Base-by-base conservation (phyloP, 2,888 invertebrate species). In the Polydrusus pterygomalis region DNA sequence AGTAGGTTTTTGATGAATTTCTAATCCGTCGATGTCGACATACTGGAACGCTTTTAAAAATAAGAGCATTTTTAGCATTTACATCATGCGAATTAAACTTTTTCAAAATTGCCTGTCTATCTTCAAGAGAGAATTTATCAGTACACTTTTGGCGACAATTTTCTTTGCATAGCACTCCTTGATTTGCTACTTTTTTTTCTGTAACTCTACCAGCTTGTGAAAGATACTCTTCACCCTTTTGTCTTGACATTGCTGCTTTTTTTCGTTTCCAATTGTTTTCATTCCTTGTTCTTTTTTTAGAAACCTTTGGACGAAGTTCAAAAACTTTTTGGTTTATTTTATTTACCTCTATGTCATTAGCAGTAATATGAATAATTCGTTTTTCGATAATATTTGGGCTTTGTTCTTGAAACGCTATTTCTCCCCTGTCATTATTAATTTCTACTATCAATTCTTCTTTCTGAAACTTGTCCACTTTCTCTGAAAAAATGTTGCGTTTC, bases 21-120 rank as follows among this genome's bases (percentile, higher is more conserved):
- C 34, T 34, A 8, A 34, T 34, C 34, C 34, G 34, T 49, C 56
- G 13, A 18, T 69, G 69, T 17, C 40, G 56, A 13, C 56, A n/a
- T 38, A 69, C 56, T 8, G n/a, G 69, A 69, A 69, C 56, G 9
- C 34, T 51, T 58, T 58, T 69, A 20, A 69, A 69, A n/a, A 69
- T 18, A 8, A 69, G 18, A 17, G 51, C 58, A 58, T 69, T 69
- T 38, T 69, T 65, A 9, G 65, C n/a, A 49, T 65, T 65, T 13
- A 18, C 40, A 20, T 65, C 65, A 5, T 47, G 40, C 49, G 7
- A 45, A 45, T 65, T 56, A 69, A 58, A 69, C 38, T 69, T 69
- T 20, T 40, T 69, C 11, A 58, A 38, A 56, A 69, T 54, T 25
- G 38, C 51, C 34, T 58, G 15, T 20, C 58, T 69, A 20, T 20